Base-by-base conservation (phyloP, 2,888 invertebrate genomes). In the Agriopis marginaria region DNA sequence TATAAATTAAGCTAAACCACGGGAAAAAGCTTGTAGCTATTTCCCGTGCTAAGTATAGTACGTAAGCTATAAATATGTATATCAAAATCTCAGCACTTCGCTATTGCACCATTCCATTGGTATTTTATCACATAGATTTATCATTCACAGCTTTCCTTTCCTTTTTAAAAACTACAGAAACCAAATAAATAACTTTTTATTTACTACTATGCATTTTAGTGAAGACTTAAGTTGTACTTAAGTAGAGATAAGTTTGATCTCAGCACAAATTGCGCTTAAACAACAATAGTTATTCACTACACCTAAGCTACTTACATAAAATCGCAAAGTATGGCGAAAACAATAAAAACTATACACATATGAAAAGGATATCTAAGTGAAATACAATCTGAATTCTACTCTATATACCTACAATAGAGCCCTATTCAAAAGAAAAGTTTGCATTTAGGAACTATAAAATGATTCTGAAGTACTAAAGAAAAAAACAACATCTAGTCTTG, bases 41-140 rank as follows among this genome's bases (percentile, higher is more conserved):
- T n/a, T n/a, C n/a, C n/a, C n/a, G n/a, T n/a, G n/a, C n/a, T n/a
- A n/a, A n/a, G n/a, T n/a, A n/a, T n/a, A n/a, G n/a, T n/a, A n/a
- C n/a, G n/a, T n/a, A n/a, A n/a, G n/a, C n/a, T n/a, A n/a, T n/a
- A n/a, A n/a, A n/a, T n/a, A n/a, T n/a, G n/a, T n/a, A n/a, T 11
- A 53, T 32, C 23, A 23, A 53, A 8, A 44, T 17, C 11, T 58
- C 12, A 39, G 47, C 14, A 39, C 40, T 60, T 59, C 7, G 23
- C 5, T 60, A 50, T 50, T 49, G 60, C 60, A 60, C 49, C 49
- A 60, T 49, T 50, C 32, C 60, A 39, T 49, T 5, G 7, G n/a
- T 32, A 11, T 23, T 39, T 11, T 60, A 60, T 60, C 49, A 60
- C 49, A 60, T 39, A 14, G 14, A 3, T 59, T 45, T 11, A 12